phyloP scores from a whole-genome alignment of 2,888 invertebrate genomes.

The Molorchus minor region DNA sequence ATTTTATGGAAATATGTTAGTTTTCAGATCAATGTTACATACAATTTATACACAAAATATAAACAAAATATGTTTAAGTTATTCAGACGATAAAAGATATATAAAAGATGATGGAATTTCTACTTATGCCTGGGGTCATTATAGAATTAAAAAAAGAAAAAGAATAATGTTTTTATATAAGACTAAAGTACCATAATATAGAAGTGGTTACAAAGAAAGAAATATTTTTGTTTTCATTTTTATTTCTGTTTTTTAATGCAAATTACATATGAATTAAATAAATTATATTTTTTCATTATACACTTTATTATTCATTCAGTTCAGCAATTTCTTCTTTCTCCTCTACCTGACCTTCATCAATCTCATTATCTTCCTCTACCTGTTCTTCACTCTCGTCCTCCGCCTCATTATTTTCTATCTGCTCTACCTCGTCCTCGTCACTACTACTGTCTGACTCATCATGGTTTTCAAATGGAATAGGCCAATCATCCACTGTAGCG shows the following conservation, averaged over 20 bases:
- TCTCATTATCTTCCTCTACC: too few species aligned
- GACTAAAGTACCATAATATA: neutral
- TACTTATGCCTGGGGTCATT: constrained; percentile 33
- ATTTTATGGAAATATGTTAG: constrained; percentile 20
- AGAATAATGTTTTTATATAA: neutral
- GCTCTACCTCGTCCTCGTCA: too few species aligned
- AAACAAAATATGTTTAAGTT: constrained; percentile 29
- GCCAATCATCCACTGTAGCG: too few species aligned
- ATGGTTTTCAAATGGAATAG: too few species aligned
- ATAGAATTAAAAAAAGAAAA: constrained; percentile 17
- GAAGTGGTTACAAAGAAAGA: neutral
- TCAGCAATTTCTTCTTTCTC: too few species aligned
- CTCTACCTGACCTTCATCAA: too few species aligned
- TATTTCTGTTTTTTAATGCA: neutral
- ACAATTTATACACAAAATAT: constrained; percentile 28
- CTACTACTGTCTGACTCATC: too few species aligned
- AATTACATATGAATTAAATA: neutral
- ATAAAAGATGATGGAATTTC: constrained; percentile 16
- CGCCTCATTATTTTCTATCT: too few species aligned
- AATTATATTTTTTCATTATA: neutral
- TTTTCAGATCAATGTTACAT: constrained; percentile 28
- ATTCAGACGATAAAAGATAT: constrained; percentile 26
- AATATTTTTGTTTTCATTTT: neutral
- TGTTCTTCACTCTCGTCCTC: too few species aligned
- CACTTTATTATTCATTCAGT: too few species aligned